These are phyloP conservation scores for Anas georgica DNA, from an alignment of 2,797 vertebrate genomes.

Conservation along the genomic window DNA sequence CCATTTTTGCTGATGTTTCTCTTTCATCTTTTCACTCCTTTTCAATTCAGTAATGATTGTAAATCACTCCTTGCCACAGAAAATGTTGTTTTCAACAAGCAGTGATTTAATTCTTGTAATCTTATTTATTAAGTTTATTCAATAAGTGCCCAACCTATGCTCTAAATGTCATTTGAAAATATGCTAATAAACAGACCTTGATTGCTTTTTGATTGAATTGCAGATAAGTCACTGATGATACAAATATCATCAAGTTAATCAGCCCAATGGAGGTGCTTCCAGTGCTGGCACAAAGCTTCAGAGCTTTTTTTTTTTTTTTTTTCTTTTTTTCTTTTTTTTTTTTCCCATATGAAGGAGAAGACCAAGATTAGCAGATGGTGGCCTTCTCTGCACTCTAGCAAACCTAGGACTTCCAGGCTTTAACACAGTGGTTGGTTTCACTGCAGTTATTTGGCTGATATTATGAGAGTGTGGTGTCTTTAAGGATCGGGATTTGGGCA, in stretches of 20 bases:
- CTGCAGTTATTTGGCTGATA: neutral
- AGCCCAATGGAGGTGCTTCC: neutral
- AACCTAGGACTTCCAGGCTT: neutral
- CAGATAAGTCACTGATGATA: neutral
- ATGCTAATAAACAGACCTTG: conserved; percentile 18
- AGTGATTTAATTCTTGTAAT: conserved; percentile 36
- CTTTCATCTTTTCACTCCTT: conserved; percentile 67
- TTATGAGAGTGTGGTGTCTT: neutral
- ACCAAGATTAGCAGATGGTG: neutral
- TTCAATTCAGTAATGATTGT: conserved; percentile 27
- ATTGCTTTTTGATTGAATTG: conserved; percentile 43
- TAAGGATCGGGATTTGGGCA: neutral
- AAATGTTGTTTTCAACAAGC: neutral
- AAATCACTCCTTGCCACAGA: neutral
- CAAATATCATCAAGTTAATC: neutral
- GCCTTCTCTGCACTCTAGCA: neutral
- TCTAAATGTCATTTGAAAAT: conserved; percentile 32
- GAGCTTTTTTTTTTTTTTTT: too few species aligned
- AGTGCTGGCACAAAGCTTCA: fast-evolving
- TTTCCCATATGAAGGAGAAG: neutral
- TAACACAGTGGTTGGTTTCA: neutral
- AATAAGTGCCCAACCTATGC: conserved; percentile 14
- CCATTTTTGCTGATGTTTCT: conserved; percentile 29
- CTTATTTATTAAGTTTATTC: conserved; percentile 47
- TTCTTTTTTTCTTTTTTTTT: too few species aligned